phyloP scores from a whole-genome alignment of 2,888 invertebrate genomes.

The Leptopilina syphax region DNA sequence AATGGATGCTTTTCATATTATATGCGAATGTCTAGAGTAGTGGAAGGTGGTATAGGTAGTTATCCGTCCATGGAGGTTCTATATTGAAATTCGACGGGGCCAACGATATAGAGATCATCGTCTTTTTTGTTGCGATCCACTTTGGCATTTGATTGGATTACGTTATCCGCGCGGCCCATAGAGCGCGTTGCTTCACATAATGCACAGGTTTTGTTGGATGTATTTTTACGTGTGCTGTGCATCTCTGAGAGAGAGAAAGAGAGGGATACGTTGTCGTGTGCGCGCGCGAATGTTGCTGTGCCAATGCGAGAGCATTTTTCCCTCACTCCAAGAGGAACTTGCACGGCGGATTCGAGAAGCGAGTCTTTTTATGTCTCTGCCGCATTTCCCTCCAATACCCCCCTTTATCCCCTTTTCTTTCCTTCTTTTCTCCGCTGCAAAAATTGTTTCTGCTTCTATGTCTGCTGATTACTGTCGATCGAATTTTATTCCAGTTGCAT shows the following conservation, averaged over 20 bases:
- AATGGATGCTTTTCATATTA: slow-evolving; percentile 52
- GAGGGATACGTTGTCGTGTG: slow-evolving; percentile 17
- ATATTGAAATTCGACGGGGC: slow-evolving; percentile 71
- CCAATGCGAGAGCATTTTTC: slow-evolving; percentile 10
- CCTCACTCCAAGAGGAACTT: slow-evolving; percentile 14
- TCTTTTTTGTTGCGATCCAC: slow-evolving; percentile 69
- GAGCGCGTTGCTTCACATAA: slow-evolving; percentile 63
- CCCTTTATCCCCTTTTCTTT: background rate
- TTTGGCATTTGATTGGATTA: slow-evolving; percentile 74
- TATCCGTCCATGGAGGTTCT: slow-evolving; percentile 50
- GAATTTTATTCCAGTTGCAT: too few relatives aligned
- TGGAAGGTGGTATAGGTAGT: slow-evolving; percentile 44
- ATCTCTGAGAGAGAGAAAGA: slow-evolving; percentile 17
- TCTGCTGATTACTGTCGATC: slow-evolving; percentile 30
- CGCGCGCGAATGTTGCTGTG: background rate
- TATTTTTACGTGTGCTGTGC: slow-evolving; percentile 6
- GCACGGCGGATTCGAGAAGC: slow-evolving; percentile 33
- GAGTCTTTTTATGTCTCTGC: slow-evolving; percentile 36
- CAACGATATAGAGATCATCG: slow-evolving; percentile 63
- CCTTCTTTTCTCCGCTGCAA: slow-evolving; percentile 20
- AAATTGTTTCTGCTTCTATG: slow-evolving; percentile 6
- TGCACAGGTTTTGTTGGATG: slow-evolving; percentile 53
- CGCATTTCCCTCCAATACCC: slow-evolving; percentile 10
- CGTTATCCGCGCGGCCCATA: slow-evolving; percentile 59
- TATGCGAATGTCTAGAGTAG: slow-evolving; percentile 42